These are phyloP conservation scores for Takifugu rubripes DNA, from an alignment of 2,797 vertebrate genomes.

Conservation along the genomic window DNA sequence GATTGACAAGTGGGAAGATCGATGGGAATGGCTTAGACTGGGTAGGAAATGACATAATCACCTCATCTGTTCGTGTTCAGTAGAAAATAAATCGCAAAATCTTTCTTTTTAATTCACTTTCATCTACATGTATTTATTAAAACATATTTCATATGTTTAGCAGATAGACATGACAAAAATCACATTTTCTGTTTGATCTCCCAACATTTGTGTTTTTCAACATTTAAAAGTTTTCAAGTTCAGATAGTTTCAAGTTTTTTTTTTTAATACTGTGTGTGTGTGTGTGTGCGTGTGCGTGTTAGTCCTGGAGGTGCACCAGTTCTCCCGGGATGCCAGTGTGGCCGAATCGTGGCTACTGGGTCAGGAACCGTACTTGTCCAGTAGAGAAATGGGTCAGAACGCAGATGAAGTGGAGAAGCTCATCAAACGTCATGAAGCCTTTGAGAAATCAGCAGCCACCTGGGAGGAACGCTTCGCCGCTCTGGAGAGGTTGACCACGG, in stretches of 20 bases:
- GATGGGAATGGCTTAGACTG: conserved; percentile 98
- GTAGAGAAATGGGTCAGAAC: conserved; percentile 89
- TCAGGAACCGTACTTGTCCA: conserved; percentile 93
- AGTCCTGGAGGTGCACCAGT: conserved; percentile 98
- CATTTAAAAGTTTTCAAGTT: too few species aligned
- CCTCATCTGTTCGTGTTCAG: not conserved
- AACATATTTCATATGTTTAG: too few species aligned
- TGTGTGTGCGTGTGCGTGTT: not conserved
- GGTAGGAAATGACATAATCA: conserved; percentile 62
- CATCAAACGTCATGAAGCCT: conserved; percentile 96
- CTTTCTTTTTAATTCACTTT: not conserved
- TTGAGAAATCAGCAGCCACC: conserved; percentile 96
- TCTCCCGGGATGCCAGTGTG: conserved; percentile 92
- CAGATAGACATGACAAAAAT: too few species aligned
- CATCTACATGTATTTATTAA: too few species aligned
- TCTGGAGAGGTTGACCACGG: conserved; percentile 93
- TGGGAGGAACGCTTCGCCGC: conserved; percentile 97
- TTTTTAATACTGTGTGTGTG: not conserved
- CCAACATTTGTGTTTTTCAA: too few species aligned
- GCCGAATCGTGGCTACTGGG: conserved; percentile 95
- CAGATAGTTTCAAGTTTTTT: not conserved
- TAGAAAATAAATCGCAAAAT: too few species aligned
- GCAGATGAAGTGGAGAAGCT: conserved; percentile 97
- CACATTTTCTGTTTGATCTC: too few species aligned
- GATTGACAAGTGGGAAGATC: conserved; percentile 99